Base-by-base conservation (phyloP, 2,797 vertebrate species). In the Fratercula arctica region DNA sequence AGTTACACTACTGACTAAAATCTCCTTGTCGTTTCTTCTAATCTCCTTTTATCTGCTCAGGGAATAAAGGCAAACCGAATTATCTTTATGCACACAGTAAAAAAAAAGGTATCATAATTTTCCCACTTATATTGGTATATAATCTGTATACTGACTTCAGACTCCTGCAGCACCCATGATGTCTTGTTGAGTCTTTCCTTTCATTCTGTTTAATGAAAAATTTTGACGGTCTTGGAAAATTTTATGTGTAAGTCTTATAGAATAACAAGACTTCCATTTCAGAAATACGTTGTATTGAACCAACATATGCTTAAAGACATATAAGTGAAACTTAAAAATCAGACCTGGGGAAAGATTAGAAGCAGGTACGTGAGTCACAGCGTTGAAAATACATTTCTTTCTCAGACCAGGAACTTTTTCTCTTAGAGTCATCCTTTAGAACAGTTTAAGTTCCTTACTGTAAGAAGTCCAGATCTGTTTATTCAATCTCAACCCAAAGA, bases 1-100 rank as follows among this genome's bases (percentile, higher is more conserved):
- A 93, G 85, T 84, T 85, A 70, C 56, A 29, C 37, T 77, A 60
- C n/a, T 50, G 51, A 83, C 63, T 87, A 92, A 88, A 94, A 73
- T 76, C 39, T 81, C 73, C 81, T 51, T 72, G 61, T 69, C 23
- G 85, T 79, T 87, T 91, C 66, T 90, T 91, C 39, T 46, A 51
- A 37, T 81, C 61, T 73, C 31, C 45, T 91, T 93, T 87, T 70
- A 72, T 89, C 60, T 95, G 50, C 46, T 66, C 31, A 78, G 66
- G n/a, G 66, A 90, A 79, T 80, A 84, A 78, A 68, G 23, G 26
- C 19, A 96, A 85, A 76, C 28, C 23, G 83, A 77, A 90, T 50
- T 90, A 79, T 54, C 70, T 79, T 83, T 37, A 82, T 60, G 50
- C 43, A 83, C 54, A 68, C 25, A 85, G 28, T 2, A 69, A 60